Evolutionary conservation across 2,113 vertebrate genomes (phyloP).

Genomic region (Hemibagrus wyckioides): DNA sequence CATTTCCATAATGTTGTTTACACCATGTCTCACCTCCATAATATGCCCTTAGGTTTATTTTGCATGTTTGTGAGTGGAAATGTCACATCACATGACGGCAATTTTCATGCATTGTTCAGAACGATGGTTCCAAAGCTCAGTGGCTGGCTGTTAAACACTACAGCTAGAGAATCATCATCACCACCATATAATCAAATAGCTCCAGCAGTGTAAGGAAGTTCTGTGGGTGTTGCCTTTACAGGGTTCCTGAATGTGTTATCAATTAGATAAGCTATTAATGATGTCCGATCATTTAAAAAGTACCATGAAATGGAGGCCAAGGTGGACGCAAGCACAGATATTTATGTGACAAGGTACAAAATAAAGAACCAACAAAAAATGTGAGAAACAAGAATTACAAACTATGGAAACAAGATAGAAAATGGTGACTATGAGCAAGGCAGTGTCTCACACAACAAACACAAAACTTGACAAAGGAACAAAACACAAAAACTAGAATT

Average conservation of each 20-base stretch:
- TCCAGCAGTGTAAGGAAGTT: not conserved
- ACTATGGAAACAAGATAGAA: too few species aligned
- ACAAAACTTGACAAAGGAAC: too few species aligned
- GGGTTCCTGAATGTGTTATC: not conserved
- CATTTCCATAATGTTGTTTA: conserved; percentile 73
- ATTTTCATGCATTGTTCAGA: conserved; percentile 69
- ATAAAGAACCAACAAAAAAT: too few species aligned
- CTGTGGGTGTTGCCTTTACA: not conserved
- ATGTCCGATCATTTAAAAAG: conserved; percentile 51
- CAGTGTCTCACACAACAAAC: too few species aligned
- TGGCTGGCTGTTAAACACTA: not conserved
- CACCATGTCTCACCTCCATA: conserved; percentile 53
- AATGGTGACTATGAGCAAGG: too few species aligned
- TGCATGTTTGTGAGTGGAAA: conserved; percentile 65
- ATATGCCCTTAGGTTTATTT: conserved; percentile 55
- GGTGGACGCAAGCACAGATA: too few species aligned
- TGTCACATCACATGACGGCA: conserved; percentile 49
- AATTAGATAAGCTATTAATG: conserved; percentile 61
- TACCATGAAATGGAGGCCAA: too few species aligned
- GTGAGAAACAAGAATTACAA: too few species aligned
- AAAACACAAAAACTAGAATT: too few species aligned
- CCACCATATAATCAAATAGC: not conserved
- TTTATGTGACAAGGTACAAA: too few species aligned
- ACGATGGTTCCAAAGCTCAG: conserved; percentile 47
- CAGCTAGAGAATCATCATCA: not conserved